phyloP scores from a whole-genome alignment of 2,797 vertebrate genomes.

The Aselliscus stoliczkanus region DNA sequence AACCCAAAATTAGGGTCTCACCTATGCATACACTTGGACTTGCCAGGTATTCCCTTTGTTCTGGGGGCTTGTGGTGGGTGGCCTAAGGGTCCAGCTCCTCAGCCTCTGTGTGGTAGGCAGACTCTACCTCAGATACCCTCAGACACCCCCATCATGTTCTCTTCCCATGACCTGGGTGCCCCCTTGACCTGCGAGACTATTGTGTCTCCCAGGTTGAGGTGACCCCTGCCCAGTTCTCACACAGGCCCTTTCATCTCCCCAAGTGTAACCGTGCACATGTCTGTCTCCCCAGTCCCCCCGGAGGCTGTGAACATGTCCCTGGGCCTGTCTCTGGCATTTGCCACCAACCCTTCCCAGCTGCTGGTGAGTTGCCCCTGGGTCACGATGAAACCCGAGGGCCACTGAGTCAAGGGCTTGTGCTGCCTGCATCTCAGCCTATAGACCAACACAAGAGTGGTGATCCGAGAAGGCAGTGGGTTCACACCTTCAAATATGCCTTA shows the following conservation, averaged over 20 bases:
- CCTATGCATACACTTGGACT: background rate
- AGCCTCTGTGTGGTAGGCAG: background rate
- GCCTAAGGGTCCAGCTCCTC: background rate
- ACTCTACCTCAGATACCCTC: too few species aligned
- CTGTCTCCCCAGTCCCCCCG: constrained; percentile 52
- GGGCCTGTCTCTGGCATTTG: constrained; percentile 63
- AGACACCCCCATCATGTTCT: background rate
- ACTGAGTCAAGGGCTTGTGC: too few species aligned
- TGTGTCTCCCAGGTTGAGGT: background rate
- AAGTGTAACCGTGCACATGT: background rate
- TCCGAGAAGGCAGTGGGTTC: too few species aligned
- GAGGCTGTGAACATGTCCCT: constrained; percentile 78
- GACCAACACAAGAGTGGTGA: too few species aligned
- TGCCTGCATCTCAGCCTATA: too few species aligned
- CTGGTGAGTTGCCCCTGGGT: constrained; percentile 64
- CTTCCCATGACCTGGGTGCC: background rate
- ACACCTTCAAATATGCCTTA: too few species aligned
- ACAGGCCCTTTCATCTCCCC: background rate
- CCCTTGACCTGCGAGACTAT: background rate
- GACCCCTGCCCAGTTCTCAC: background rate
- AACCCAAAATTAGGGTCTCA: background rate
- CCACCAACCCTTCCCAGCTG: constrained; percentile 3
- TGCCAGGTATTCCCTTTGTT: background rate
- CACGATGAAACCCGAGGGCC: too few species aligned
- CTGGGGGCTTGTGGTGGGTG: background rate